Evolutionary conservation across 30 jellyfish, hydroid and myxozoan species (phyloP).

Genomic region (Nemopilema nomurai): DNA sequence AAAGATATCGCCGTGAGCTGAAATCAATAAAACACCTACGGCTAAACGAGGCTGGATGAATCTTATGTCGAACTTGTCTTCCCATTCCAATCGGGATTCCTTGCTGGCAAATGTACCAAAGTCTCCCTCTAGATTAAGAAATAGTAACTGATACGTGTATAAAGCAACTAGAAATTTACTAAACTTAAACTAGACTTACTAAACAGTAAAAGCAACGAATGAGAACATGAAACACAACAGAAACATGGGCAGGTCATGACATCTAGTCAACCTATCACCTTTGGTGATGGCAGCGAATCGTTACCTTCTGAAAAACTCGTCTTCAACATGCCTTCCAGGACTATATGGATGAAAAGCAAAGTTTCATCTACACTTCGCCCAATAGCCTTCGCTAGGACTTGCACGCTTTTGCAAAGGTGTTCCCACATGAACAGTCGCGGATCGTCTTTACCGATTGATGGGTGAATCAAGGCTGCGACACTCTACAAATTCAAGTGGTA

Average conservation of each 20-base stretch:
- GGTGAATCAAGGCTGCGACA: slow-evolving; percentile 30
- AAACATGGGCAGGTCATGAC: too few relatives aligned
- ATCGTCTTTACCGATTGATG: not conserved
- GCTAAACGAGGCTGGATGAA: slow-evolving; percentile 18
- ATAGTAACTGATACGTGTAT: too few relatives aligned
- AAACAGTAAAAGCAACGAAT: too few relatives aligned
- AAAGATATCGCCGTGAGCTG: not conserved
- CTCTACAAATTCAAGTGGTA: too few relatives aligned
- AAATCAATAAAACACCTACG: slow-evolving; percentile 6
- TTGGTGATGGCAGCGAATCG: not conserved
- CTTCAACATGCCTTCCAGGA: slow-evolving; percentile 25
- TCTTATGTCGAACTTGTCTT: slow-evolving; percentile 25
- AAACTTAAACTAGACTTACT: too few relatives aligned
- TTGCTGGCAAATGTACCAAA: slow-evolving; percentile 40
- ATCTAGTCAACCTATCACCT: too few relatives aligned
- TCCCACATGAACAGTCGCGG: slow-evolving; percentile 37
- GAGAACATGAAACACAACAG: not conserved
- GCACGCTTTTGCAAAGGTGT: slow-evolving; percentile 46
- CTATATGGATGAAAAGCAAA: slow-evolving; percentile 29
- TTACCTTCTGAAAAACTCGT: not conserved
- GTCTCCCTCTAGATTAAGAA: not conserved
- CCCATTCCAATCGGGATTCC: slow-evolving; percentile 42
- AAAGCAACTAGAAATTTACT: too few relatives aligned
- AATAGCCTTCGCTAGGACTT: slow-evolving; percentile 41
- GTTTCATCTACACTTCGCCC: slow-evolving; percentile 65